phyloP scores from a whole-genome alignment of 2,113 vertebrate species.

The Puffinus mauretanicus region DNA sequence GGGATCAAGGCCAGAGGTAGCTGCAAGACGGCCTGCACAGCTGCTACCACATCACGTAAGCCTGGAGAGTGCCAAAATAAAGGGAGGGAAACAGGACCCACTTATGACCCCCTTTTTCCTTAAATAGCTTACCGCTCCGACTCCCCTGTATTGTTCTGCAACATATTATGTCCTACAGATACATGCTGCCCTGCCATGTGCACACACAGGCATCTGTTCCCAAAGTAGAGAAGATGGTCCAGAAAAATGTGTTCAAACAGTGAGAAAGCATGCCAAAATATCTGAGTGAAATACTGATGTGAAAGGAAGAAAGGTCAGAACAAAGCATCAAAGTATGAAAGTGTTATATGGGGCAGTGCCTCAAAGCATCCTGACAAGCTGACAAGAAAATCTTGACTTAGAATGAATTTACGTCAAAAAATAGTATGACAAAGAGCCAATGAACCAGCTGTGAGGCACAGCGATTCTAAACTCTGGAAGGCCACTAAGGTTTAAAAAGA shows the following conservation, averaged over 20 bases:
- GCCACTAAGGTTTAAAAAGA: background rate
- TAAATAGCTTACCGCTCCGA: background rate
- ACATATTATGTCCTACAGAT: background rate
- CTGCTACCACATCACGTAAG: background rate
- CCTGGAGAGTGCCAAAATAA: background rate
- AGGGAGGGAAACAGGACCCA: background rate
- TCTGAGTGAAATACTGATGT: background rate
- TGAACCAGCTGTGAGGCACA: background rate
- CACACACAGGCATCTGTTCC: background rate
- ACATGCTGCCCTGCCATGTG: background rate
- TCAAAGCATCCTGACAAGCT: conserved; percentile 2
- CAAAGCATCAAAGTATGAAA: background rate
- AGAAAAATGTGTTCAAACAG: background rate
- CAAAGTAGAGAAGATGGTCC: background rate
- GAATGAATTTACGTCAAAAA: background rate
- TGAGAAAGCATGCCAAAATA: background rate
- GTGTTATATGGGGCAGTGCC: background rate
- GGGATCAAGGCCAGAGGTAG: background rate
- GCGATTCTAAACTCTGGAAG: background rate
- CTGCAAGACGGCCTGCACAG: background rate
- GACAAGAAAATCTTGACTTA: background rate
- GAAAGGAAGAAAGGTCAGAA: background rate
- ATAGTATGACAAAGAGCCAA: background rate
- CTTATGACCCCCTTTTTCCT: background rate
- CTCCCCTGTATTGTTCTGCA: background rate